A percentile compares a stretch with the other conserved stretches of the same genome.
Conservation (phyloP, 2,888 invertebrate genomes). For the Spilarctia lutea region DNA sequence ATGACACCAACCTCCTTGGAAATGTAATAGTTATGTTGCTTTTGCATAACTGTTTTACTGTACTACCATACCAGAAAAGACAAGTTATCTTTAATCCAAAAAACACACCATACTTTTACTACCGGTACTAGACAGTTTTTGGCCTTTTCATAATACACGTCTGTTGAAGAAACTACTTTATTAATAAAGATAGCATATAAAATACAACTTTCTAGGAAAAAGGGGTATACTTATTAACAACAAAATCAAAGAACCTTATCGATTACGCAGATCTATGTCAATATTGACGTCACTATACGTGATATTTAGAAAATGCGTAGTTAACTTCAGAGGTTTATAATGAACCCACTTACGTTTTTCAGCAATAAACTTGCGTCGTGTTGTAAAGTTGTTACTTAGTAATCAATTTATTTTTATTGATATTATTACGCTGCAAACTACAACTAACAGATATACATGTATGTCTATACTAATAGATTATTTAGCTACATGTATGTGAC, state of each 20-base stretch:
- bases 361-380: conserved; percentile 31
- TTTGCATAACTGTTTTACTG: too few species aligned
- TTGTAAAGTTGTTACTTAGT: conserved; percentile 21
- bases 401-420: conserved; percentile 20
- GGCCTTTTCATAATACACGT: neutral
- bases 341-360: conserved; percentile 20
- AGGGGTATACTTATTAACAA: neutral
- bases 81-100: too few species aligned
- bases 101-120: too few species aligned
- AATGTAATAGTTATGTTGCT: too few species aligned
- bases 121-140: too few species aligned
- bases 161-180: neutral
- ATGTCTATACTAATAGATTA: conserved; percentile 29
- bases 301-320: conserved; percentile 29
- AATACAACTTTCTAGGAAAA: neutral
- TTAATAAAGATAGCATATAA: neutral
- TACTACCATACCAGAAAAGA: too few species aligned
- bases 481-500: conserved; percentile 47
- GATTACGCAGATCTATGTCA: neutral
- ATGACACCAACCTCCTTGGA: too few species aligned
- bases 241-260: neutral
- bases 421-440: conserved; percentile 13
- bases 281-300: neutral
- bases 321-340: conserved; percentile 36
- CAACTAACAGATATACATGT: conserved; percentile 39